phyloP scores from a whole-genome alignment of 2,113 vertebrate genomes.

The Lampris megalopsis region DNA sequence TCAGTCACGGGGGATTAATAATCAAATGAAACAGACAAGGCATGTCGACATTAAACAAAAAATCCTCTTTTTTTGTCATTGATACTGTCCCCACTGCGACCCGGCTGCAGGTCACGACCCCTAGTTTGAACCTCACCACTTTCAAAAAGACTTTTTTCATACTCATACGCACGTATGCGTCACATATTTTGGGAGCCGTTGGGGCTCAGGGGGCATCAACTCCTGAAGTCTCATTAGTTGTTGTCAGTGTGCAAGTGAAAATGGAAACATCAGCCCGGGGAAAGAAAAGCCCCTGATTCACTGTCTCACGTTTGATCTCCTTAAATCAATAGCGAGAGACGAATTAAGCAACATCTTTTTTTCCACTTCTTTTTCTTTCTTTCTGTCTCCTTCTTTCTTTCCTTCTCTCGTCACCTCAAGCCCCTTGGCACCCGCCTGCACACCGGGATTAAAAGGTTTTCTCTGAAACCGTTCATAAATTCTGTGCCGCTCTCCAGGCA shows the following conservation, averaged over 20 bases:
- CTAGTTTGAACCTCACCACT: no score
- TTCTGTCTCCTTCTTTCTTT: slow-evolving; percentile 32
- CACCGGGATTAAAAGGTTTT: slow-evolving; percentile 55
- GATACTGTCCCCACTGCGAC: no score
- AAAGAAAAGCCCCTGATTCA: slow-evolving; percentile 56
- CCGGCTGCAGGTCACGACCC: no score
- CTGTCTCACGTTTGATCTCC: slow-evolving; percentile 69
- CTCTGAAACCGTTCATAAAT: slow-evolving; percentile 56
- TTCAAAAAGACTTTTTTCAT: no score
- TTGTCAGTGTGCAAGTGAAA: neutral
- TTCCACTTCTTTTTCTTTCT: neutral
- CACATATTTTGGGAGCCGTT: neutral
- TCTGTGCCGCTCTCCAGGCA: slow-evolving; percentile 59
- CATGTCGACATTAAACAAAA: no score
- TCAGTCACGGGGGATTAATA: no score
- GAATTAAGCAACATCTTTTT: slow-evolving; percentile 61
- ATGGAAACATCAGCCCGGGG: slow-evolving; percentile 19
- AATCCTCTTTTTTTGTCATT: no score
- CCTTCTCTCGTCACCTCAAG: slow-evolving; percentile 47
- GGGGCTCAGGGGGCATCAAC: slow-evolving; percentile 15
- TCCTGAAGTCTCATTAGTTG: slow-evolving; percentile 9
- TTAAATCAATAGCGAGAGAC: slow-evolving; percentile 52
- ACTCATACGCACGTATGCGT: no score
- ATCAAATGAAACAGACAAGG: no score
- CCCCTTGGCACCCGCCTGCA: slow-evolving; percentile 39